Base-by-base conservation (phyloP, 2,888 invertebrate genomes). In the Eutolmus rufibarbis region DNA sequence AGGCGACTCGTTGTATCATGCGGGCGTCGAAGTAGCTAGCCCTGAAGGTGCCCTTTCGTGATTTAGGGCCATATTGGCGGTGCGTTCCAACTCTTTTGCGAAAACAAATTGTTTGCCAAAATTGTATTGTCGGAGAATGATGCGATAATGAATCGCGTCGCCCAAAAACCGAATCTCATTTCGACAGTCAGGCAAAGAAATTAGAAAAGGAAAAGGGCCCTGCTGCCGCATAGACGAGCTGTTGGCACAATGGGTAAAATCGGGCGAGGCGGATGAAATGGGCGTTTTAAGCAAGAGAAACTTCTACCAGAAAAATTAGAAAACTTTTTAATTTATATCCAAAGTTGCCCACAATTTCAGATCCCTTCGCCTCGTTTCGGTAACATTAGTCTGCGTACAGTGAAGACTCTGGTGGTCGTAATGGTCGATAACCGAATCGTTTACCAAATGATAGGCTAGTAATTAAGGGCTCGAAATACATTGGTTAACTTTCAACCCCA, bases 261-360 rank as follows among this genome's bases (percentile, higher is more conserved):
- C 34, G 37, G 34, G 31, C 19, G 66, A 23, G 23, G 19, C 57
- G 57, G 57, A 57, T 57, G 57, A 40, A 66, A 40, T 57, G 37
- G 34, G 31, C 19, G 66, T 28, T 23, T 66, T 66, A 84, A 34
- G 37, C 66, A 84, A 31, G 51, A 28, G 66, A 66, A 84, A 84
- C 84, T 84, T 84, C 57, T 66, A 84, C 37, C 66, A 84, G 84
- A 84, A 84, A 84, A 84, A 84, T 66, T 66, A 84, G 84, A 66
- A 84, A 84, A 84, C 19, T 84, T 84, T 84, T 84, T 84, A 84
- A 84, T 84, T 84, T 84, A 84, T 84, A 74, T 74, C 84, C 84
- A 43, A 84, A 84, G 84, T 84, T 84, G 19, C 12, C 66, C 37
- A 74, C 66, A 84, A 66, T 57, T 84, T 84, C 74, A 34, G 66